Conservation (phyloP, 2,797 vertebrate genomes). For the Paramormyrops hopkinsi region DNA sequence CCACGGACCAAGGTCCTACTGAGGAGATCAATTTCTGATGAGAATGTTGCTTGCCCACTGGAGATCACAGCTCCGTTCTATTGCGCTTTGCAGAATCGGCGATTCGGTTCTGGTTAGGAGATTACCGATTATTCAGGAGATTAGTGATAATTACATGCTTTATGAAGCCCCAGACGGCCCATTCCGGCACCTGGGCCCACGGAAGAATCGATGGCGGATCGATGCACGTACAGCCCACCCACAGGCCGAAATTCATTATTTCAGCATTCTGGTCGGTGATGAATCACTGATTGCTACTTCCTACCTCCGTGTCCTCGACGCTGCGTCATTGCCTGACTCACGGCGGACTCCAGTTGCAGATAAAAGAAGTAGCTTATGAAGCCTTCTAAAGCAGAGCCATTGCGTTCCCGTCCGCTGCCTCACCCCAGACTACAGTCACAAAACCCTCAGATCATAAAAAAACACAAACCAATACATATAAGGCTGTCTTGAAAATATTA, state of each 20-base stretch:
- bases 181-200: background rate
- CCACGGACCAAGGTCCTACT: background rate
- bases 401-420: background rate
- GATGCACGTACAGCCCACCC: background rate
- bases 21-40: background rate
- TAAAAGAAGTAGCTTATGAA: background rate
- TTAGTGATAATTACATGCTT: conserved; percentile 16
- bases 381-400: background rate
- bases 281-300: background rate
- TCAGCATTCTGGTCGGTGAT: conserved; percentile 3
- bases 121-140: background rate
- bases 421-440: background rate
- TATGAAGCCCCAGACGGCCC: background rate
- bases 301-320: background rate
- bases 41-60: background rate
- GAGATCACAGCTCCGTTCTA: background rate
- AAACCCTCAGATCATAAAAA: background rate
- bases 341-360: background rate
- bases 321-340: background rate
- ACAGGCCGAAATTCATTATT: background rate
- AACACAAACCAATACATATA: background rate
- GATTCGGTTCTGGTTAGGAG: background rate
- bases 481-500: background rate
- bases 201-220: background rate
- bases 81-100: background rate